Evolutionary conservation across 1,140 invertebrate genomes (phyloP), one percentile per base, ranked within the genome.

Genomic region (Battus philenor): DNA sequence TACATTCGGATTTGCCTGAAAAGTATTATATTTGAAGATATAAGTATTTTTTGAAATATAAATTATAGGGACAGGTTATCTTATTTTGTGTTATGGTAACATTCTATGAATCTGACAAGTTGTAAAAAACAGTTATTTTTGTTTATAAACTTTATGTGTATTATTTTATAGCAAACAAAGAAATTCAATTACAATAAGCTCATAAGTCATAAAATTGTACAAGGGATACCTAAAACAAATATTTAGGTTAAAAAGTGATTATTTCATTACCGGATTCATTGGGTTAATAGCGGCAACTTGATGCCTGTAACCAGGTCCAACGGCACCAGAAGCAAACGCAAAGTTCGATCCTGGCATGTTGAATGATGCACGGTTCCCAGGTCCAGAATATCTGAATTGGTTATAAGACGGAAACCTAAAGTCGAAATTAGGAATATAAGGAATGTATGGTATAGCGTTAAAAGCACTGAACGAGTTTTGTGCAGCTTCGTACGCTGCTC

Each of bases 1-100:
- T 27, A 92, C 79, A 38, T 91, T 91, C 5, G 90, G 89, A 11
- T 54, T 54, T 22, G 62, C 81, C 91, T 92, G 63, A 8, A 83
- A 76, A 36, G 18, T 20, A 20, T 3, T 20, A 6, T 3, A 20
- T 20, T 20, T 20, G 2, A 6, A 2, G 2, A 20, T 20, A 20
- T 6, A 3, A 20, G 18, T 20, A 20, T n/a, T n/a, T n/a, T n/a
- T n/a, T n/a, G n/a, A n/a, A n/a, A n/a, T n/a, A n/a, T n/a, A n/a
- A n/a, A n/a, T n/a, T n/a, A n/a, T n/a, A n/a, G n/a, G n/a, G n/a
- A n/a, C n/a, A n/a, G n/a, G n/a, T n/a, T n/a, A n/a, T n/a, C n/a
- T n/a, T n/a, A n/a, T n/a, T n/a, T n/a, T n/a, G n/a, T n/a, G n/a
- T n/a, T n/a, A n/a, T n/a, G n/a, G n/a, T n/a, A n/a, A n/a, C n/a